A percentile compares a stretch with the other conserved stretches of the same genome.
These are phyloP conservation scores for Meloidogyne hapla DNA, from an alignment of 1,140 invertebrate genomes.

Conservation along the genomic window DNA sequence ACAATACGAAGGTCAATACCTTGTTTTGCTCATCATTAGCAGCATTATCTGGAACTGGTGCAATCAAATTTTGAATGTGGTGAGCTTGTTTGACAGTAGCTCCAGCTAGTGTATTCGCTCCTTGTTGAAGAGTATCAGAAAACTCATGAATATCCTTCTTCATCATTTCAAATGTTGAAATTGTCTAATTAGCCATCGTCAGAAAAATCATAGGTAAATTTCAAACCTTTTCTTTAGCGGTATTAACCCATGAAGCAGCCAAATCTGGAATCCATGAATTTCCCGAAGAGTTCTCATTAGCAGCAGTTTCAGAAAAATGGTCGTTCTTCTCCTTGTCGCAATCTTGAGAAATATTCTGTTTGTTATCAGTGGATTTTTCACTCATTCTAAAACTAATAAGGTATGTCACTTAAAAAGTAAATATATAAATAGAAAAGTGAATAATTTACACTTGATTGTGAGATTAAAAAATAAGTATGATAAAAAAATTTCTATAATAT, in stretches of 20 bases:
- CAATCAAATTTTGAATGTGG: constrained; percentile 47
- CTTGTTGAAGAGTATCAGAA: constrained; percentile 48
- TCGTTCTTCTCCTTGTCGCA: not conserved
- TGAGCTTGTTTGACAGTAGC: constrained; percentile 49
- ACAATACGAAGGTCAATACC: no score
- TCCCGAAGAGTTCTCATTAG: not conserved
- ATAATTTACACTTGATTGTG: not conserved
- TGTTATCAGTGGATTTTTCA: not conserved
- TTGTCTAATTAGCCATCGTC: constrained; percentile 41
- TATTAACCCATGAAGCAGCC: constrained; percentile 45
- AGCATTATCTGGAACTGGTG: constrained; percentile 25
- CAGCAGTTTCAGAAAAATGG: not conserved
- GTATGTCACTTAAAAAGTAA: not conserved
- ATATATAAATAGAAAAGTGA: not conserved
- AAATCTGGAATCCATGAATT: constrained; percentile 20
- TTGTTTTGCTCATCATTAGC: constrained; percentile 23
- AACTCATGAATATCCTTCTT: constrained; percentile 59
- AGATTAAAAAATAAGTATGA: no score
- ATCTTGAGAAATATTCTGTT: not conserved
- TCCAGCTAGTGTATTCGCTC: constrained; percentile 49
- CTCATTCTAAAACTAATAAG: not conserved
- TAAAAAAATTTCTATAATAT: no score
- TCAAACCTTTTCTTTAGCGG: constrained; percentile 46
- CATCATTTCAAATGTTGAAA: constrained; percentile 51
- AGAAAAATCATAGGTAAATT: not conserved